Percentiles rank a stretch among this genome's conserved stretches.
phyloP scores from a whole-genome alignment of 2,888 invertebrate species.

The Cremastobaeus sp. region DNA sequence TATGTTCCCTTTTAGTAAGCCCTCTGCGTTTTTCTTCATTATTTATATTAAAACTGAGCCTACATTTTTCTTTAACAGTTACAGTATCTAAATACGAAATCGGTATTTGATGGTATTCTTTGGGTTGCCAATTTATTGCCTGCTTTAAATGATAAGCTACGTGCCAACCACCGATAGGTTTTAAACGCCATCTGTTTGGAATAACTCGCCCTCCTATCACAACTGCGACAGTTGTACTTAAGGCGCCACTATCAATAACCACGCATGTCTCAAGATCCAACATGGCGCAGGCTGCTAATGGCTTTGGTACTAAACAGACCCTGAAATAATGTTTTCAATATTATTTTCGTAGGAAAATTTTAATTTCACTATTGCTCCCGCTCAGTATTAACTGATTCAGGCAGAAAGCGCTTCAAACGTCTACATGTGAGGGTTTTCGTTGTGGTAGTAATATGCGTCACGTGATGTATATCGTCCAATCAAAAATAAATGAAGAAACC shows the following conservation, averaged over 20 bases:
- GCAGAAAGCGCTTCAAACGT: too few species aligned
- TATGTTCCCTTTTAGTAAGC: constrained; percentile 70
- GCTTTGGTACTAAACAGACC: constrained; percentile 77
- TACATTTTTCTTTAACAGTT: constrained; percentile 76
- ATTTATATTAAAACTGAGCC: constrained; percentile 76
- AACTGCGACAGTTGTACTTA: constrained; percentile 77
- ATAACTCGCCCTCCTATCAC: constrained; percentile 77
- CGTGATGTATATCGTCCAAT: too few species aligned
- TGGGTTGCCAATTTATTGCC: constrained; percentile 76
- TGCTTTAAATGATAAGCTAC: constrained; percentile 77
- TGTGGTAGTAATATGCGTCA: too few species aligned
- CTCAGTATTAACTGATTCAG: too few species aligned
- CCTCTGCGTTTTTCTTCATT: constrained; percentile 71
- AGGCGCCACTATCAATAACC: constrained; percentile 78
- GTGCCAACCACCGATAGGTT: constrained; percentile 78
- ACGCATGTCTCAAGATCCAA: constrained; percentile 77
- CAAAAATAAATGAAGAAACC: too few species aligned
- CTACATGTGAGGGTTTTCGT: too few species aligned
- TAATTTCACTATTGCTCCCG: too few species aligned
- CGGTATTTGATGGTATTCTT: constrained; percentile 76
- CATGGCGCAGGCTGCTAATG: constrained; percentile 76
- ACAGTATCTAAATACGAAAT: constrained; percentile 76
- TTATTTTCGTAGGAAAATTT: too few species aligned
- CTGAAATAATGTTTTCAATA: too few species aligned
- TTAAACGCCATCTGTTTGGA: constrained; percentile 73